phyloP scores from a whole-genome alignment of 2,888 invertebrate genomes.

The Hemicrepidius hirtus region DNA sequence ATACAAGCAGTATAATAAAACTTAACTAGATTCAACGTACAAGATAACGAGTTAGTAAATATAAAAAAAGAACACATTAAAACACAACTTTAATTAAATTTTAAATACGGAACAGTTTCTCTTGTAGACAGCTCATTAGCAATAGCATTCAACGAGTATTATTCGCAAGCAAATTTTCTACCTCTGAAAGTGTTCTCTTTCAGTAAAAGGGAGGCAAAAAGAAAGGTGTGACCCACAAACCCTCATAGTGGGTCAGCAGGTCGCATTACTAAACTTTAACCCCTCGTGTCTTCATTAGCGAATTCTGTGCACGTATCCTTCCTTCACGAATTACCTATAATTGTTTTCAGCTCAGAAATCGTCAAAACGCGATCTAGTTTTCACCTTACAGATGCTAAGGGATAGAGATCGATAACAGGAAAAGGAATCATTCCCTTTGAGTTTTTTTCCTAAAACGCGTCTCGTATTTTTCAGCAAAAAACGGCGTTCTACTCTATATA shows the following conservation, averaged over 20 bases:
- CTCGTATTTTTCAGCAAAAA: slow-evolving; percentile 21
- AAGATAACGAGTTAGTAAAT: too few species aligned
- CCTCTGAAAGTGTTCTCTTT: background rate
- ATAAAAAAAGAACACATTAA: too few species aligned
- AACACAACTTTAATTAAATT: too few species aligned
- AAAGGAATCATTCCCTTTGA: background rate
- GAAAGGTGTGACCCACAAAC: background rate
- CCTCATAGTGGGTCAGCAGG: slow-evolving; percentile 7
- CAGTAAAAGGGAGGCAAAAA: slow-evolving; percentile 1
- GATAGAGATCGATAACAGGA: too few species aligned
- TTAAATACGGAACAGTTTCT: too few species aligned
- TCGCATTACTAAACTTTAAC: slow-evolving; percentile 9
- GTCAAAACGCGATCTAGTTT: background rate
- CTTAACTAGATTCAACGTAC: too few species aligned
- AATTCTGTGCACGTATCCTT: slow-evolving; percentile 14
- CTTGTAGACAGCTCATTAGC: too few species aligned
- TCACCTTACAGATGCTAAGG: background rate
- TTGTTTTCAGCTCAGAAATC: background rate
- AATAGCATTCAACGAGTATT: too few species aligned
- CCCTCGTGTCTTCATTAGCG: background rate
- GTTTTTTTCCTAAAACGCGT: background rate
- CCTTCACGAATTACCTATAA: background rate
- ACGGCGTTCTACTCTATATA: slow-evolving; percentile 2
- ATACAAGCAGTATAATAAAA: too few species aligned
- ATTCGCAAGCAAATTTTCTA: too few species aligned